Percentiles rank a stretch among this genome's conserved stretches.
phyloP scores from a whole-genome alignment of 2,113 vertebrate genomes.

The Manacus vitellinus region DNA sequence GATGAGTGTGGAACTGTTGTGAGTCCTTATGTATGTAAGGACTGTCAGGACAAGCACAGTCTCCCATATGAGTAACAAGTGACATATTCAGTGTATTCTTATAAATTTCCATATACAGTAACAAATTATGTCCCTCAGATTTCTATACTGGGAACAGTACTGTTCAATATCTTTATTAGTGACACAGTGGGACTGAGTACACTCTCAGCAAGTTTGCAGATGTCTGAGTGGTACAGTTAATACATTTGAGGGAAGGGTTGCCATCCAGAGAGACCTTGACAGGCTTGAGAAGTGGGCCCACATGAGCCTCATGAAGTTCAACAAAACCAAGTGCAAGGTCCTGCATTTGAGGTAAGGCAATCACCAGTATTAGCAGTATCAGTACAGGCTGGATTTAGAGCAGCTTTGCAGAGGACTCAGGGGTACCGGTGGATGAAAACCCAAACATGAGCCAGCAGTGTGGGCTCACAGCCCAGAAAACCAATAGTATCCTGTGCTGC shows the following conservation, averaged over 20 bases:
- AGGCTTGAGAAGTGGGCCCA: not conserved
- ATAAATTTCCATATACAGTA: not conserved
- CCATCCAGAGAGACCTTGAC: not conserved
- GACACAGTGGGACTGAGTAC: not conserved
- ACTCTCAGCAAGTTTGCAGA: not conserved
- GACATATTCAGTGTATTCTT: not conserved
- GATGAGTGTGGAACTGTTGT: not conserved
- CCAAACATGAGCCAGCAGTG: not conserved
- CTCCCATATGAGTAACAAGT: not conserved
- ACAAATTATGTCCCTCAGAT: not conserved
- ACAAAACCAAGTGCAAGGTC: not conserved
- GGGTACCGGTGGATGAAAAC: not conserved
- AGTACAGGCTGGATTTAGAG: not conserved
- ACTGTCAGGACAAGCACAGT: not conserved
- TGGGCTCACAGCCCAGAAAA: not conserved
- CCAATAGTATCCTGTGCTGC: accelerated
- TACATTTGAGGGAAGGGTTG: not conserved
- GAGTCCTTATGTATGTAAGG: not conserved
- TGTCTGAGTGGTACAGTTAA: not conserved
- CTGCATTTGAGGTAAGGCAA: not conserved
- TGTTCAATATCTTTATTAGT: not conserved
- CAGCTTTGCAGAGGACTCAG: not conserved
- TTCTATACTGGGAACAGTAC: not conserved
- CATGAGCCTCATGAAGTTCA: not conserved
- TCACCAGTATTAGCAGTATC: not conserved